Evolutionary conservation across 2,113 vertebrate species (phyloP), one percentile per base, ranked within the genome.

Genomic region (Ceratotherium simum): DNA sequence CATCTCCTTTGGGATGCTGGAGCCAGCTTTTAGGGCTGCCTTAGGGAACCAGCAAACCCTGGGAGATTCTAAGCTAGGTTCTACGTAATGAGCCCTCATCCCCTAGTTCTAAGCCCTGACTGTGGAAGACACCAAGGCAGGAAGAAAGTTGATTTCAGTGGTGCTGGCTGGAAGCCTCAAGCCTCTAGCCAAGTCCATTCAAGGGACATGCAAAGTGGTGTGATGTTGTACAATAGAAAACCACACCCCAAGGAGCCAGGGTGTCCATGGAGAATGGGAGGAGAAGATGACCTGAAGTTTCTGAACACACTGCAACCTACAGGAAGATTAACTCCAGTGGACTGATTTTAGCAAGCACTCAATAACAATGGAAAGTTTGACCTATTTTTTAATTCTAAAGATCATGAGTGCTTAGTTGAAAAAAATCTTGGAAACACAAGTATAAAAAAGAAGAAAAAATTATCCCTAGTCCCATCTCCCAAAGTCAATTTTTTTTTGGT

Each of bases 321-420:
- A 39, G 58, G 31, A 67, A 93, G 60, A 62, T 23, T 31, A 54
- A 10, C 2, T 4, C 23, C 12, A 8, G 18, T 48, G 39, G 60
- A 42, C 8, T 62, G 73, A 46, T 64, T 92, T 62, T 27, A 29
- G 20, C 64, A 58, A 78, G 48, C n/a, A 8, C 48, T 82, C 62
- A n/a, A 4, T 67, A 60, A 80, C 33, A 69, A 31, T 51, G 25
- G 31, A 20, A 83, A 70, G 62, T 13, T 31, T 83, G 70, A 94
- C 62, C 51, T 76, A 67, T 33, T 33, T 88, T 93, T 58, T 27
- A 46, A 89, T 95, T 80, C 58, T 56, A 64, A 81, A 88, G 91
- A 25, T 56, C 4, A 46, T 70, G 33, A 75, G 56, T 87, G 48
- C 46, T 92, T 92, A 88, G 65, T 29, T 18, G n/a, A 76, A 92